Percentiles rank a stretch among this genome's conserved stretches.
phyloP scores from a whole-genome alignment of 2,113 vertebrate genomes.

The Passer domesticus region DNA sequence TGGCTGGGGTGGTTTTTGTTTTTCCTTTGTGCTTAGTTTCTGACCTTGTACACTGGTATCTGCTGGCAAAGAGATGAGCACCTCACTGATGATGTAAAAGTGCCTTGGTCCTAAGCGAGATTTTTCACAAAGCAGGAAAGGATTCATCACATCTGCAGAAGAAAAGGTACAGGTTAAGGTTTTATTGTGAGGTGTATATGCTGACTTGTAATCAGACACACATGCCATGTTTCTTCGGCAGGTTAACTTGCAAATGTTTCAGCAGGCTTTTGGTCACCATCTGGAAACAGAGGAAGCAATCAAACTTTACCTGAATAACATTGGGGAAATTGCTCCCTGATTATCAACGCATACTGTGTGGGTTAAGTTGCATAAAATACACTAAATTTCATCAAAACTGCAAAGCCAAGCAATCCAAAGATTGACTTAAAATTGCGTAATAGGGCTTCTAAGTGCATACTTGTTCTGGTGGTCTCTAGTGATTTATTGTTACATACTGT shows the following conservation, averaged over 20 bases:
- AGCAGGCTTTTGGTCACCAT: not conserved
- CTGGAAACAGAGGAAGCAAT: not conserved
- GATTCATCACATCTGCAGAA: not conserved
- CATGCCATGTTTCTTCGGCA: not conserved
- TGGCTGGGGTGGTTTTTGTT: fast-evolving
- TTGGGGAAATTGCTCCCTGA: not conserved
- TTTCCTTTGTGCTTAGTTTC: not conserved
- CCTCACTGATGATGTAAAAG: not conserved
- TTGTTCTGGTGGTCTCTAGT: not conserved
- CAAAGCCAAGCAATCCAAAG: not conserved
- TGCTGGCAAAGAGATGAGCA: not conserved
- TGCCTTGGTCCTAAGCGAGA: not conserved
- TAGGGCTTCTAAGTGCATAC: not conserved
- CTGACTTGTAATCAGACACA: not conserved
- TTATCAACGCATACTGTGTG: not conserved
- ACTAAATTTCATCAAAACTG: not conserved
- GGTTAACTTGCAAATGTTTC: not conserved
- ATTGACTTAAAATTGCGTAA: not conserved
- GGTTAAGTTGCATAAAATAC: not conserved
- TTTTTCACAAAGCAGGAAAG: not conserved
- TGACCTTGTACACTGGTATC: fast-evolving
- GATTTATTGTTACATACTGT: not conserved
- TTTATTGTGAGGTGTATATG: not conserved
- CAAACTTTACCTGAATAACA: not conserved
- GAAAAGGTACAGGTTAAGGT: not conserved